Evolutionary conservation across 92 coral and sea anemone species (phyloP).

Genomic region (Nematostella vectensis): DNA sequence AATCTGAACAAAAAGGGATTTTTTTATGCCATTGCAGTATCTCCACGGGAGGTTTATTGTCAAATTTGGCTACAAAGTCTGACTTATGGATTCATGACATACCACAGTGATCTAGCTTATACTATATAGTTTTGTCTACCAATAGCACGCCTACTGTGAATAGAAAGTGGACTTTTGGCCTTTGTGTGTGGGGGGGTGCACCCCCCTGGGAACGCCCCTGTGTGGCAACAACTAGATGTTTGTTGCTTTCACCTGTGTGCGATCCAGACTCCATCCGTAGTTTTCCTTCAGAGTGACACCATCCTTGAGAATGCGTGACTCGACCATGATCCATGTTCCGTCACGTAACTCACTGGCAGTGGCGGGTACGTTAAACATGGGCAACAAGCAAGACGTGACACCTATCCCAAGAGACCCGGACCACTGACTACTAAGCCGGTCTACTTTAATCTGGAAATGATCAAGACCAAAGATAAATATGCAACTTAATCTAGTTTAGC

Average conservation of each 20-base stretch:
- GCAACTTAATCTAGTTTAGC: neutral
- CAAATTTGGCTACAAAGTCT: no score
- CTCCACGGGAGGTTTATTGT: no score
- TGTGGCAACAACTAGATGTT: no score
- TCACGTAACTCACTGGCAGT: slow-evolving; percentile 78
- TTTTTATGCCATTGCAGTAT: no score
- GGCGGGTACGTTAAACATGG: slow-evolving; percentile 58
- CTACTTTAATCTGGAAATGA: slow-evolving; percentile 58
- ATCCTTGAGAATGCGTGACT: slow-evolving; percentile 80
- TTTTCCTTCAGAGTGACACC: slow-evolving; percentile 73
- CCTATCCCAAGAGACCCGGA: slow-evolving; percentile 84
- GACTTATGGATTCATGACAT: no score
- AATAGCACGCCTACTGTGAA: no score
- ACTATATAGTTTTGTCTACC: no score
- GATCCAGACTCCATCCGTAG: slow-evolving; percentile 79
- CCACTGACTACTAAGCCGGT: slow-evolving; percentile 68
- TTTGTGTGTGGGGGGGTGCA: no score
- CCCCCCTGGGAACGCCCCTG: no score
- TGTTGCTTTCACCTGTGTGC: slow-evolving; percentile 78
- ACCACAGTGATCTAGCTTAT: no score
- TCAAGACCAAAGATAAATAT: neutral
- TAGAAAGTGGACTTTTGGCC: no score
- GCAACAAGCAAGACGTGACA: slow-evolving; percentile 76
- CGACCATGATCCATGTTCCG: slow-evolving; percentile 77
- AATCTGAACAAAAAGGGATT: no score